Evolutionary conservation across 2,888 invertebrate genomes (phyloP).

Genomic region (Drosophila dives): DNA sequence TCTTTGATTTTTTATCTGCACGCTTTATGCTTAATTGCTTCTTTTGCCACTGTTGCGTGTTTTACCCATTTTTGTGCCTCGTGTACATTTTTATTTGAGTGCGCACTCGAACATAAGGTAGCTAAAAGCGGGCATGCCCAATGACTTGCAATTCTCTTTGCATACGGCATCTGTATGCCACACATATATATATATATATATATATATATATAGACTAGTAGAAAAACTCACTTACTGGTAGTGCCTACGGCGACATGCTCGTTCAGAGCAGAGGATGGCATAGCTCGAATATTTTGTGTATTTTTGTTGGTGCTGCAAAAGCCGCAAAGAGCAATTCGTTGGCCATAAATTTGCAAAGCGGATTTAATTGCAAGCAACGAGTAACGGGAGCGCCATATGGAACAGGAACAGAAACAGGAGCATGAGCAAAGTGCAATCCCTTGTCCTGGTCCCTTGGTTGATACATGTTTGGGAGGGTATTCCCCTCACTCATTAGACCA

Average conservation of each 20-base stretch:
- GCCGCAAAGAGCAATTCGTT: conserved; percentile 73
- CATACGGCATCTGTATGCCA: conserved; percentile 26
- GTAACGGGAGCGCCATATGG: conserved; percentile 16
- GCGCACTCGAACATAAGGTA: conserved; percentile 55
- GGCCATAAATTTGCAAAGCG: conserved; percentile 81
- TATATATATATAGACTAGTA: not conserved
- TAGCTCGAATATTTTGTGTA: conserved; percentile 47
- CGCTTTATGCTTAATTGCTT: conserved; percentile 70
- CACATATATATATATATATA: not conserved
- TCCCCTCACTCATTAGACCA: conserved; percentile 44
- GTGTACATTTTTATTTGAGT: conserved; percentile 39
- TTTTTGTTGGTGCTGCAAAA: conserved; percentile 43
- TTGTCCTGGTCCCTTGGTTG: conserved; percentile 32
- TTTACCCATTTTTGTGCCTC: conserved; percentile 13
- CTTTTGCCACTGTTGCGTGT: conserved; percentile 48
- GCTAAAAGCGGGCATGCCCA: conserved; percentile 12
- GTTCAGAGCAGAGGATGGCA: conserved; percentile 19
- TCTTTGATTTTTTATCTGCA: conserved; percentile 67
- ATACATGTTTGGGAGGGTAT: not conserved
- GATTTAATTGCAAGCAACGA: conserved; percentile 78
- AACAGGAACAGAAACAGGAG: conserved; percentile 1
- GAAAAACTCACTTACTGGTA: conserved; percentile 38
- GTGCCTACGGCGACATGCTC: conserved; percentile 21
- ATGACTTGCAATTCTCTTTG: conserved; percentile 26
- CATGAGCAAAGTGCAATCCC: conserved; percentile 52